A percentile compares a stretch with the other conserved stretches of the same genome.
Conservation (phyloP, 2,888 invertebrate genomes). For the Cephalotes varians region DNA sequence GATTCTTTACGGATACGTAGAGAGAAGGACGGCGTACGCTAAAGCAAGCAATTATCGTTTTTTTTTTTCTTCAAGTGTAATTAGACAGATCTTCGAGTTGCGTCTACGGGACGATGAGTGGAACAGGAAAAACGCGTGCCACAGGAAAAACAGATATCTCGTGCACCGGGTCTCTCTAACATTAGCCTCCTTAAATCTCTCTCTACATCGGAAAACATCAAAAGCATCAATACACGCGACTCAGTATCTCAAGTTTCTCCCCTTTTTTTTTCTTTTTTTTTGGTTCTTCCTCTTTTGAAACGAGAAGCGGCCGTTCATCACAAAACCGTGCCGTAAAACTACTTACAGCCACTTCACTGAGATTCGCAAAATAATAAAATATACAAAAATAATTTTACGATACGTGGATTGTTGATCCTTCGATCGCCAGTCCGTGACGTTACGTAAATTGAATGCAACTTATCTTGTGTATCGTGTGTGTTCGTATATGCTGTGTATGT, state of each 20-base stretch:
- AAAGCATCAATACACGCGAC: slow-evolving; percentile 72
- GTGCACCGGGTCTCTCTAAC: slow-evolving; percentile 46
- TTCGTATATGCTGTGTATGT: not conserved
- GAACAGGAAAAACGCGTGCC: slow-evolving; percentile 19
- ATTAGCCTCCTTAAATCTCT: slow-evolving; percentile 63
- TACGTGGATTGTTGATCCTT: not conserved
- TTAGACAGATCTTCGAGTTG: not conserved
- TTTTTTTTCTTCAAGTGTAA: not conserved
- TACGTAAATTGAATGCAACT: slow-evolving; percentile 32
- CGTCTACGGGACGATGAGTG: not conserved
- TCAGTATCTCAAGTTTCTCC: not conserved
- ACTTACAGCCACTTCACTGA: slow-evolving; percentile 8
- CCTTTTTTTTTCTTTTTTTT: not conserved
- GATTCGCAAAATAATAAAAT: slow-evolving; percentile 16
- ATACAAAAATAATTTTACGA: slow-evolving; percentile 36
- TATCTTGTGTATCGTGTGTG: not conserved
- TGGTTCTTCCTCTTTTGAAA: not conserved
- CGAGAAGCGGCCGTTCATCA: slow-evolving; percentile 29
- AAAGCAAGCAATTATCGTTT: not conserved
- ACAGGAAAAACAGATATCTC: slow-evolving; percentile 37
- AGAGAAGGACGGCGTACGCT: slow-evolving; percentile 41
- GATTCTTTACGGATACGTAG: slow-evolving; percentile 25
- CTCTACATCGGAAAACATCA: slow-evolving; percentile 70
- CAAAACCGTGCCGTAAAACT: slow-evolving; percentile 3
- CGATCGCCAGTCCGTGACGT: slow-evolving; percentile 33